Evolutionary conservation across 1,140 invertebrate genomes (phyloP), one percentile per base, ranked within the genome.

Genomic region (Pseudomyrmex sp.): DNA sequence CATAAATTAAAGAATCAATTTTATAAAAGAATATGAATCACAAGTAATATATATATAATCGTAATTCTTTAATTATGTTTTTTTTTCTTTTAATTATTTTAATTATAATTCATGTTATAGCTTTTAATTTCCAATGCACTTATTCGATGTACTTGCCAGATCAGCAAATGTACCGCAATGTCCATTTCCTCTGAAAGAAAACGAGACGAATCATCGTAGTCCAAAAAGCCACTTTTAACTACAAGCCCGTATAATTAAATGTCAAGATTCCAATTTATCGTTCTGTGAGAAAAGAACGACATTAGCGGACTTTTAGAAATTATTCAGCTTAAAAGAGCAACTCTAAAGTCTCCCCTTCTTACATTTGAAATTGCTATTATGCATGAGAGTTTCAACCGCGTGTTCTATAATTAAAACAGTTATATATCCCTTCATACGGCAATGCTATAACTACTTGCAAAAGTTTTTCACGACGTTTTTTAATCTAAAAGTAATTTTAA

Each of bases 141-240:
- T 18, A 68, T 44, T 77, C 62, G 2, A 66, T 20, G 8, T 35
- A 7, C 20, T 75, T 15, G 20, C 62, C 20, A 50, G 63, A 26
- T 48, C 61, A 35, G 4, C 74, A 72, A 80, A 50, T 69, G 72
- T 20, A 15, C 20, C 61, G 7, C 52, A 23, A 44, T 58, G 62
- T 70, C 46, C 48, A 56, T 70, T 73, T 70, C 56, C 10, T 63
- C 65, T 77, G 75, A 69, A 69, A 68, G 70, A 65, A 65, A 35
- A 70, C 20, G 70, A 72, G 84, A 84, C 72, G 58, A 77, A 52
- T 75, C 80, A 86, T 83, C 74, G 62, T 73, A 79, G 52, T 52
- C 23, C 63, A 85, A 82, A 61, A 68, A 84, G 59, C 76, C 46
- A 66, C 66, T 58, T 61, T 65, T 69, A 62, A 52, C 62, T 69